Conservation (phyloP, 2,797 vertebrate species). For the Cynopterus sphinx region DNA sequence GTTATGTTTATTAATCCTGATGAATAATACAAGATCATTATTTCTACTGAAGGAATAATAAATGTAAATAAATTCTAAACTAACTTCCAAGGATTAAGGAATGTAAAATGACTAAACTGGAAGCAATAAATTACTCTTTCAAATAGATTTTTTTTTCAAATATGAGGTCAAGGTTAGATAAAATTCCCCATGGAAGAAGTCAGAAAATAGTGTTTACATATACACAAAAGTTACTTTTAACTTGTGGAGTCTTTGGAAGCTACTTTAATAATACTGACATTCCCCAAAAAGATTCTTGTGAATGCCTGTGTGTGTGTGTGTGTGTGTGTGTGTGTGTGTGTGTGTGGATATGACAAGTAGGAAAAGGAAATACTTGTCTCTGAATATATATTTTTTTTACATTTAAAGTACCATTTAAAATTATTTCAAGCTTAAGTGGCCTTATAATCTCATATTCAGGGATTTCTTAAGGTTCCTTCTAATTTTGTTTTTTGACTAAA, state of each 20-base stretch:
- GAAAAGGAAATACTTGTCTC: neutral
- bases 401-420: conserved; percentile 40
- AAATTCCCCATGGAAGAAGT: neutral
- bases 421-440: conserved; percentile 38
- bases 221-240: conserved; percentile 22
- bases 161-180: neutral
- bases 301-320: neutral
- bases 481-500: conserved; percentile 59
- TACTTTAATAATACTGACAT: neutral
- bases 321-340: neutral
- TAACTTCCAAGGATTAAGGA: conserved; percentile 4
- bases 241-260: neutral
- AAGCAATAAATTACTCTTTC: conserved; percentile 14
- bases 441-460: conserved; percentile 45
- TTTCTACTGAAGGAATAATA: conserved; percentile 1
- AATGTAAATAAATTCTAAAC: neutral
- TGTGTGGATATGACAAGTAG: neutral
- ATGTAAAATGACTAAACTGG: neutral
- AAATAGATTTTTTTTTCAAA: neutral
- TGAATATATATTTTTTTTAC: neutral
- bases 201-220: neutral
- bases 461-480: conserved; percentile 27
- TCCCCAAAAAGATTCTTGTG: neutral
- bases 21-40: neutral
- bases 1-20: neutral